Evolutionary conservation across 2,888 invertebrate genomes (phyloP).

Genomic region (Aricia artaxerxes): DNA sequence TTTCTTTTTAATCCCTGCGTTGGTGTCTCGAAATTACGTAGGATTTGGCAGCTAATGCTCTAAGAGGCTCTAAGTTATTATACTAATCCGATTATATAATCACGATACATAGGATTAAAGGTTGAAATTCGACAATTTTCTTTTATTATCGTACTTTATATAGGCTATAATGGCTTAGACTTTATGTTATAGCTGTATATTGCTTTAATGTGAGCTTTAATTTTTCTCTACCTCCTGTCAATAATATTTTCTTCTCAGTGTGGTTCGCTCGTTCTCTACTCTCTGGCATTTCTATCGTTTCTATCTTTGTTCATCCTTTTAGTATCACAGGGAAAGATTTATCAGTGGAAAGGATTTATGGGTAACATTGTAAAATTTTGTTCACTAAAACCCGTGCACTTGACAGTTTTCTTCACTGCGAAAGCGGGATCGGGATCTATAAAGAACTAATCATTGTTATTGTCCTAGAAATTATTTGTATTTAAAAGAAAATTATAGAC

Average conservation of each 20-base stretch:
- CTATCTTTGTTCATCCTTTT: neutral
- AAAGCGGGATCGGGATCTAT: too few relatives aligned
- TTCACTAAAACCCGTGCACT: too few relatives aligned
- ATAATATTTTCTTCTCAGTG: neutral
- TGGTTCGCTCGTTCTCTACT: too few relatives aligned
- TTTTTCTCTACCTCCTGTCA: neutral
- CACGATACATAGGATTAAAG: neutral
- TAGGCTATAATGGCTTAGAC: neutral
- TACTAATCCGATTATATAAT: conserved; percentile 18
- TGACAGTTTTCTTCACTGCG: too few relatives aligned
- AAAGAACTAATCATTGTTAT: neutral
- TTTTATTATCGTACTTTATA: neutral
- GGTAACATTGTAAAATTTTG: too few relatives aligned
- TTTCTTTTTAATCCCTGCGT: conserved; percentile 1
- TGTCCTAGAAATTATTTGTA: neutral
- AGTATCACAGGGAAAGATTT: neutral
- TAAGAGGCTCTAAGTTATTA: neutral
- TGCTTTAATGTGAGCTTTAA: neutral
- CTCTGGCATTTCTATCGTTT: neutral
- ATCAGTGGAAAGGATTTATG: too few relatives aligned
- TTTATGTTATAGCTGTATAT: neutral
- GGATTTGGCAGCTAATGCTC: neutral
- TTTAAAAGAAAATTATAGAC: neutral
- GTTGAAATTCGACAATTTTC: neutral
- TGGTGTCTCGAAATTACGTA: neutral